These are phyloP conservation scores for Cryptosula pallasiana DNA, from an alignment of 2,888 invertebrate species.

Conservation along the genomic window DNA sequence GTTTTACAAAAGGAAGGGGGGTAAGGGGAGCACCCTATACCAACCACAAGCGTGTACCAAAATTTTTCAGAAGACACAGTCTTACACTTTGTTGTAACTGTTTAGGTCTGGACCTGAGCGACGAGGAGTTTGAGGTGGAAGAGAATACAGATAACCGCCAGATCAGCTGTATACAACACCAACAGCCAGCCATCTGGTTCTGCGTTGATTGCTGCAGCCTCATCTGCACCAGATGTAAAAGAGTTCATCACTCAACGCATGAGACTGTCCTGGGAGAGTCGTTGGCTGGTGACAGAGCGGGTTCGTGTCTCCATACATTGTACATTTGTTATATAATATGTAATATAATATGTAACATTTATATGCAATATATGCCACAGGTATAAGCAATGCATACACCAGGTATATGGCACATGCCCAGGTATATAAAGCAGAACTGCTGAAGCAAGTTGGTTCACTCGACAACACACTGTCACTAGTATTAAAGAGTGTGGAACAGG, in stretches of 20 bases:
- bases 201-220: not conserved
- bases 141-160: not conserved
- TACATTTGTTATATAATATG: no score
- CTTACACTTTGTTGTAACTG: not conserved
- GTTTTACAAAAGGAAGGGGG: no score
- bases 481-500: not conserved
- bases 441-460: not conserved
- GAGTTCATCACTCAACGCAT: not conserved
- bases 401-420: not conserved
- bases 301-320: no score
- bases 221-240: not conserved
- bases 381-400: not conserved
- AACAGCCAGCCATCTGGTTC: not conserved
- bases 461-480: not conserved
- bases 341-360: no score
- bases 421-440: not conserved
- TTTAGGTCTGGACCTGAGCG: not conserved
- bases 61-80: not conserved
- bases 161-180: not conserved
- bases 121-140: not conserved
- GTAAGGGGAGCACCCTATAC: no score
- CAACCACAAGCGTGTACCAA: no score
- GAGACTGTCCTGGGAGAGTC: not conserved
- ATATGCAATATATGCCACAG: no score
- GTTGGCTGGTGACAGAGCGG: no score